Conservation (phyloP, 2,888 invertebrate species). For the Stenolophus ochropezus region DNA sequence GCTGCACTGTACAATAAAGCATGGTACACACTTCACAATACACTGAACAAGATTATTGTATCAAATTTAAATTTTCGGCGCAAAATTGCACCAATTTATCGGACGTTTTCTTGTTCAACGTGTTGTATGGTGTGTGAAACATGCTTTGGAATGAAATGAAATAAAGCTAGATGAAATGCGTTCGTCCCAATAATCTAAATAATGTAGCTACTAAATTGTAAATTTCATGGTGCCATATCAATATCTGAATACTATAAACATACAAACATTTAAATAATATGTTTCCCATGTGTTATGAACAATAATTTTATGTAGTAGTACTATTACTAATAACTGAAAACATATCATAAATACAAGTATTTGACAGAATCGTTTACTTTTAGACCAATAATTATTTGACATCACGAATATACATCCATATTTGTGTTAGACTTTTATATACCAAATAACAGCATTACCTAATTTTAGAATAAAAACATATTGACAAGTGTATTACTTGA, state of each 20-base stretch:
- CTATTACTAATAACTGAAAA: slow-evolving; percentile 54
- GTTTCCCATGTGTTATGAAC: slow-evolving; percentile 51
- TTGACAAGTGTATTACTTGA: slow-evolving; percentile 44
- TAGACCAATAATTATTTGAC: slow-evolving; percentile 58
- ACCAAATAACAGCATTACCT: slow-evolving; percentile 58
- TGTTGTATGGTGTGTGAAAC: not conserved
- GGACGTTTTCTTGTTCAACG: not conserved
- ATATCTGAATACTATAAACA: slow-evolving; percentile 56
- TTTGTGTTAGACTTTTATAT: slow-evolving; percentile 56
- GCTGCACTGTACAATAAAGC: not conserved
- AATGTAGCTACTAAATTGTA: slow-evolving; percentile 30
- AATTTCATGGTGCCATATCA: slow-evolving; percentile 44
- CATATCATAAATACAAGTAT: slow-evolving; percentile 56
- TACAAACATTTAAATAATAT: slow-evolving; percentile 55
- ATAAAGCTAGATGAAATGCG: slow-evolving; percentile 20
- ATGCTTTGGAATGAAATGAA: not conserved
- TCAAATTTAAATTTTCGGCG: not conserved
- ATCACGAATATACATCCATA: slow-evolving; percentile 59
- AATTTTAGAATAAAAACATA: slow-evolving; percentile 55
- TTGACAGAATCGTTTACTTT: slow-evolving; percentile 54
- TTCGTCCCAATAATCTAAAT: slow-evolving; percentile 2
- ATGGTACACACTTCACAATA: not conserved
- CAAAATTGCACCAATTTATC: not conserved
- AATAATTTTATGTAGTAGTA: slow-evolving; percentile 39
- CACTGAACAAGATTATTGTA: not conserved